Base-by-base conservation (phyloP, 2,888 invertebrate genomes). In the Spialia ferax region DNA sequence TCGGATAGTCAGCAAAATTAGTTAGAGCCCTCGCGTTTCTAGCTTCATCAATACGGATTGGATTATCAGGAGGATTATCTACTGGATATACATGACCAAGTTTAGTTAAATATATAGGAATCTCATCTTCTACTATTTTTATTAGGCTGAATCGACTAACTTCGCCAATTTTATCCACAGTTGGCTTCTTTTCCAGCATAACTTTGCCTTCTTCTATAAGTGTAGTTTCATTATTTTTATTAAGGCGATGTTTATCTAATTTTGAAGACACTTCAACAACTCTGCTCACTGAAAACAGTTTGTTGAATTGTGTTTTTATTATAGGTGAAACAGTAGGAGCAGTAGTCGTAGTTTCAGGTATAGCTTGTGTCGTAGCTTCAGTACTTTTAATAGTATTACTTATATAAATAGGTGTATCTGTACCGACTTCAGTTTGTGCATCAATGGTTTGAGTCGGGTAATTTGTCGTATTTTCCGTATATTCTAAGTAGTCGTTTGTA, bases 181-280 rank as follows among this genome's bases (percentile, higher is more conserved):
- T 94, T 0, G 96, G 95, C 77, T 95, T 89, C 71, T 94, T 94
- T 79, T 95, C 95, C n/a, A 95, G 86, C 77, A 92, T 93, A 1
- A 94, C 86, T 77, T 92, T 83, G 0, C 94, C 93, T 74, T 93
- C 92, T 81, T 94, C 94, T 57, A 94, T 91, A 10, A 90, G 83
- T 22, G 94, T 90, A 1, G 94, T 93, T 79, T 91, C 85, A 72
- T 94, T 94, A 67, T 95, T 94, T 72, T 94, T 94, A 70, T 95
- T 94, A 8, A 94, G 76, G 20, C 94, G 94, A 60, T 94, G 89
- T 79, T 95, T 95, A 35, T 95, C 95, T 78, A 95, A 93, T 82
- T 96, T 95, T 0, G 95, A 95, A 42, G 95, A 95, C 1, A 96
- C 95, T 87, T 96, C 96, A 2, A 96, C 95, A 32, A 96, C 95